Conservation (phyloP, 2,113 vertebrate species). For the Chaenocephalus aceratus region DNA sequence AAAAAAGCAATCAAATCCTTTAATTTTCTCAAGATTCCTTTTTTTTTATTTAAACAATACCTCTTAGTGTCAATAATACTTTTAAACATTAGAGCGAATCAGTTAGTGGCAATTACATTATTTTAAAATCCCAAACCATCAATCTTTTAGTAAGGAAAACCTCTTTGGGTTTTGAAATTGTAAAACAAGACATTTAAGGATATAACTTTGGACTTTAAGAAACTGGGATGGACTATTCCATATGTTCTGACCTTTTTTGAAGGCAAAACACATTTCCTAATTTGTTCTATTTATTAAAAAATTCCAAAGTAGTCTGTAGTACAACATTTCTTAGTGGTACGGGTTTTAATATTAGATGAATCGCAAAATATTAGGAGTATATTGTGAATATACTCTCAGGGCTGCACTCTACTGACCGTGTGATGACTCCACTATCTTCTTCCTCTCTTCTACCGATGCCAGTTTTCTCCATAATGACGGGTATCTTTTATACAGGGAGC, state of each 20-base stretch:
- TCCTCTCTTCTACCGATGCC: slow-evolving; percentile 96
- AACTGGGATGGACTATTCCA: no score
- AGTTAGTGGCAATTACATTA: no score
- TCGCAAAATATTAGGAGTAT: neutral
- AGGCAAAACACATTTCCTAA: no score
- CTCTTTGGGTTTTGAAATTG: no score
- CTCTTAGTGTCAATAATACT: neutral
- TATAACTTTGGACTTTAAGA: no score
- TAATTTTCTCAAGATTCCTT: neutral
- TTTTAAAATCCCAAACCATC: no score
- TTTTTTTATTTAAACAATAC: neutral
- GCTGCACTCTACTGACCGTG: slow-evolving; percentile 86
- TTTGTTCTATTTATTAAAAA: neutral
- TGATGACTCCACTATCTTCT: slow-evolving; percentile 98
- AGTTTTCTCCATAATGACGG: slow-evolving; percentile 97
- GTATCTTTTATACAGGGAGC: slow-evolving; percentile 97
- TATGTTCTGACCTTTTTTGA: no score
- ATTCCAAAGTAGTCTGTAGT: neutral
- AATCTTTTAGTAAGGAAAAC: no score
- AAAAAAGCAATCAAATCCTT: neutral
- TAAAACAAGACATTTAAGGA: no score
- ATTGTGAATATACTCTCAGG: neutral
- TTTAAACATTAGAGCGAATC: no score
- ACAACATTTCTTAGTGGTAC: neutral
- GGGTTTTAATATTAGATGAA: neutral